These are phyloP conservation scores for Squalus acanthias DNA, from an alignment of 2,797 vertebrate genomes.

Conservation along the genomic window DNA sequence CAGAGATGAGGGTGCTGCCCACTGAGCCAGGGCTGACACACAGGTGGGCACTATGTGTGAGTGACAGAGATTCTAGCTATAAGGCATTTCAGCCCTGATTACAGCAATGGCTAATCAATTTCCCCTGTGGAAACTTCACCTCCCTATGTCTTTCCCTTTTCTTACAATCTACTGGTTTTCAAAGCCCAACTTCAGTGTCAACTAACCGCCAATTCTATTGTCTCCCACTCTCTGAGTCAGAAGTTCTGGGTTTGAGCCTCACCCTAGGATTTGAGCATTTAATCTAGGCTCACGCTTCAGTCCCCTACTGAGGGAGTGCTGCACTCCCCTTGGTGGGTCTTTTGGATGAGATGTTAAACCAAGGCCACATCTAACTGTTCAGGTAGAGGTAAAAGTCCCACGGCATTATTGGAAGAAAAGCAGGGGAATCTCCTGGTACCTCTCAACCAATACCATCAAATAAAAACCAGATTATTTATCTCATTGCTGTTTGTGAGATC, in stretches of 20 bases:
- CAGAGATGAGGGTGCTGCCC: too few relatives aligned
- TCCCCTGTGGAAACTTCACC: background rate
- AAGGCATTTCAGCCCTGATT: background rate
- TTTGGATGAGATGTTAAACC: background rate
- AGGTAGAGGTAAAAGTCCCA: background rate
- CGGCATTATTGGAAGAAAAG: background rate
- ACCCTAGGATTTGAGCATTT: background rate
- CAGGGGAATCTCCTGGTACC: background rate
- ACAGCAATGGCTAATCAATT: background rate
- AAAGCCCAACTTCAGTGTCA: background rate
- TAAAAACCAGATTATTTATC: background rate
- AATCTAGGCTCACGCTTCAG: background rate
- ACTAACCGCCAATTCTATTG: background rate
- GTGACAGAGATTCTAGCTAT: background rate
- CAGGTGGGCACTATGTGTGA: background rate
- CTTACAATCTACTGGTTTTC: background rate
- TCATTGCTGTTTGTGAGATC: background rate
- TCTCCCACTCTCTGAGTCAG: too few relatives aligned
- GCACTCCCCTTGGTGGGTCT: background rate
- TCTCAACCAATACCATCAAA: background rate
- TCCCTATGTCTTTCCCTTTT: background rate
- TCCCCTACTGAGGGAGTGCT: background rate
- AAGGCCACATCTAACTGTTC: background rate
- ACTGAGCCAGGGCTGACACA: too few relatives aligned
- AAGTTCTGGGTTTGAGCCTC: background rate